A percentile compares a stretch with the other conserved stretches of the same genome.
These are phyloP conservation scores for Mirza zaza DNA, from an alignment of 2,113 vertebrate species.

Conservation along the genomic window DNA sequence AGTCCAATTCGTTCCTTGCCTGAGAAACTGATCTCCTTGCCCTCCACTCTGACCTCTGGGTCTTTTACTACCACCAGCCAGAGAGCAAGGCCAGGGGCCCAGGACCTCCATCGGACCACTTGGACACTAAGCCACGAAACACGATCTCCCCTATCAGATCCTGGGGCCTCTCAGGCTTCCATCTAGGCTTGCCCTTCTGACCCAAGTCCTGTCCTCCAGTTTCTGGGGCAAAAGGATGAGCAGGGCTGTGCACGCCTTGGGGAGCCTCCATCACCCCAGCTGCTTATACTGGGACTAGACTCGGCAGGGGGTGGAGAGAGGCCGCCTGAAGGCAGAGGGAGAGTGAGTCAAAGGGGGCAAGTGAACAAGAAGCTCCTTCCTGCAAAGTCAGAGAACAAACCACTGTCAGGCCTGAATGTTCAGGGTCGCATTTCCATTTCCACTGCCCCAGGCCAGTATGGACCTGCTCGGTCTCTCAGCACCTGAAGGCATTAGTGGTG, in stretches of 20 bases:
- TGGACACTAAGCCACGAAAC: not conserved
- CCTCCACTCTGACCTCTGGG: conserved; percentile 45
- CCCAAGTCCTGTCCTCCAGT: conserved; percentile 51
- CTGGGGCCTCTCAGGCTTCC: conserved; percentile 47
- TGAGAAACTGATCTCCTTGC: conserved; percentile 76
- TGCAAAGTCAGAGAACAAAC: not conserved
- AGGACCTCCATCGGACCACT: not conserved
- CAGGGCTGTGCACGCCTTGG: not conserved
- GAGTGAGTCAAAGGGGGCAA: not conserved
- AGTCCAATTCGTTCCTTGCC: not conserved
- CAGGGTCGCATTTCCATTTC: not conserved
- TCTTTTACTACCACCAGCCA: conserved; percentile 16
- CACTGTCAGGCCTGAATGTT: not conserved
- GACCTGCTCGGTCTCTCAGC: not conserved
- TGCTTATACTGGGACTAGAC: not conserved
- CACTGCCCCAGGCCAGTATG: not conserved
- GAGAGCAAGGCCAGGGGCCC: not conserved
- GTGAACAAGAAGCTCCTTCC: not conserved
- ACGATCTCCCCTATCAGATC: conserved; percentile 65
- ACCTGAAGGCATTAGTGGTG: not conserved
- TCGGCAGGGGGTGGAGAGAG: not conserved
- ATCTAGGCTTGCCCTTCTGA: conserved; percentile 42
- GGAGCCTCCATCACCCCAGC: not conserved
- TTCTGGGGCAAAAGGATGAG: conserved; percentile 45
- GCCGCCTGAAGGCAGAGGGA: rapidly evolving